Evolutionary conservation across 2,797 vertebrate species (phyloP).

Genomic region (Podarcis siculus): DNA sequence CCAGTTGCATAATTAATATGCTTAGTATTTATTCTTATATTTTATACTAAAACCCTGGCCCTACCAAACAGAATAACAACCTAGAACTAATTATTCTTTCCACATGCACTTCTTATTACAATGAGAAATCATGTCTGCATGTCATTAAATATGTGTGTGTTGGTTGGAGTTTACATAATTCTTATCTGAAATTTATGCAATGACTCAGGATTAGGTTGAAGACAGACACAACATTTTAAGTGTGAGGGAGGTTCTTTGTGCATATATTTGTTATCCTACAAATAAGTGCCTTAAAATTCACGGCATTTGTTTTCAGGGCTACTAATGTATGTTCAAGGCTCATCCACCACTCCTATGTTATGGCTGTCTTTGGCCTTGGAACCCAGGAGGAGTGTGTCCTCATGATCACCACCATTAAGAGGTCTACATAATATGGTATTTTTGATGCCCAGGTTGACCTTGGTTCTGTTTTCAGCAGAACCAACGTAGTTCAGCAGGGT

Average conservation of each 20-base stretch:
- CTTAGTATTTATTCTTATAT: conserved; percentile 32
- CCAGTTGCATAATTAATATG: conserved; percentile 31
- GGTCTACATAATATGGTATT: neutral
- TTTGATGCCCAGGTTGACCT: neutral
- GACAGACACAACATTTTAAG: neutral
- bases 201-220: neutral
- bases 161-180: neutral
- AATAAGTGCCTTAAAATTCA: neutral
- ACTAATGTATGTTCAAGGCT: neutral
- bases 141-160: neutral
- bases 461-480: neutral
- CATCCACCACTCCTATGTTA: neutral
- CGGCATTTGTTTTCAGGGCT: neutral
- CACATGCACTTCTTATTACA: neutral
- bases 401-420: neutral
- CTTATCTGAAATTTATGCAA: neutral
- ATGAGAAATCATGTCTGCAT: neutral
- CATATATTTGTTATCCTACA: neutral
- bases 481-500: no score
- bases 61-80: conserved; percentile 21
- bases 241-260: neutral
- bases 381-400: neutral
- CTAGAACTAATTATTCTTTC: conserved; percentile 27
- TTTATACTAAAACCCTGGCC: conserved; percentile 10
- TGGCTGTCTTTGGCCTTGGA: neutral